Evolutionary conservation across 2,797 vertebrate genomes (phyloP).

Genomic region (Spondyliosoma cantharus): DNA sequence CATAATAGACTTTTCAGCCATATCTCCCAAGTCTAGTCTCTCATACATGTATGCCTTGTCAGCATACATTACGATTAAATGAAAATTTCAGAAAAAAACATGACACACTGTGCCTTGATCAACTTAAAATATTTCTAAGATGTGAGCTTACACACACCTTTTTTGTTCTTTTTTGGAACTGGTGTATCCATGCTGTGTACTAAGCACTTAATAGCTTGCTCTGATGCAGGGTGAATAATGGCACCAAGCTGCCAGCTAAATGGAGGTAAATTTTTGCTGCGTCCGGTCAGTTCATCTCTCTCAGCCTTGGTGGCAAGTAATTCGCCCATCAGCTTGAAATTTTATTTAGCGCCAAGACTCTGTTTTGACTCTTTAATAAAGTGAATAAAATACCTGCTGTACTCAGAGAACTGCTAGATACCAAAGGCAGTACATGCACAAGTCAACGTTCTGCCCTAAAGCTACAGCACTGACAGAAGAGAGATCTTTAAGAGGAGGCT

Average conservation of each 20-base stretch:
- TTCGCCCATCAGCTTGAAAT: conserved; percentile 10
- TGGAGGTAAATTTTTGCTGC: conserved; percentile 31
- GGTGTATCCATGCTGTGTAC: conserved; percentile 13
- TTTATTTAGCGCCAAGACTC: conserved; percentile 18
- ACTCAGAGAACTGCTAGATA: conserved; percentile 6
- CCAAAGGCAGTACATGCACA: neutral
- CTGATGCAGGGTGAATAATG: conserved; percentile 43
- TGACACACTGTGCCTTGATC: no score
- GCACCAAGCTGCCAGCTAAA: conserved; percentile 28
- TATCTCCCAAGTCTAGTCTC: no score
- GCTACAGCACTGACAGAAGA: neutral
- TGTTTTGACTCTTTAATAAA: conserved; percentile 33
- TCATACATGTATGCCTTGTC: no score
- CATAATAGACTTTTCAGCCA: no score
- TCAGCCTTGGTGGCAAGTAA: neutral
- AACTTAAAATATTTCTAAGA: neutral
- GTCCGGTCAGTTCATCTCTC: conserved; percentile 37
- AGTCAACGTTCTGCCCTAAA: neutral
- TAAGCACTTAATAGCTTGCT: conserved; percentile 33
- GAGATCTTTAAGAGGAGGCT: neutral
- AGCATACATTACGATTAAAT: no score
- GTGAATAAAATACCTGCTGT: neutral
- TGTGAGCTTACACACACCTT: neutral
- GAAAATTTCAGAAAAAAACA: no score
- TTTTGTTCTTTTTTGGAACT: neutral